A percentile compares a stretch with the other conserved stretches of the same genome.
phyloP scores from a whole-genome alignment of 2,113 vertebrate genomes.

The Microtus oregoni region DNA sequence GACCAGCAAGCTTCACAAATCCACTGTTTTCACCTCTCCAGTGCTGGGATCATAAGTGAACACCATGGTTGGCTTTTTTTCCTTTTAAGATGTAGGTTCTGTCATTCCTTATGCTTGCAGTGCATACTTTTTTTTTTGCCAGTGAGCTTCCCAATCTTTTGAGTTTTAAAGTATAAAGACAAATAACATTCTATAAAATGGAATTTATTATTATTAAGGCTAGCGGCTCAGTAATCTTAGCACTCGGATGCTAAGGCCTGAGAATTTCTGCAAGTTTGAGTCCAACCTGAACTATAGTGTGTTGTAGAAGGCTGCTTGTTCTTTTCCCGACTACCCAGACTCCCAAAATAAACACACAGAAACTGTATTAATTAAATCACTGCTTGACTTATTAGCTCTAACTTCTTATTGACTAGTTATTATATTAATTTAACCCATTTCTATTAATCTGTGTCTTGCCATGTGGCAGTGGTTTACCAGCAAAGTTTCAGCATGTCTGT shows the following conservation, averaged over 20 bases:
- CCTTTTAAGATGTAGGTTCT: background rate
- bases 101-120: background rate
- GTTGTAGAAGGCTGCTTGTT: no score
- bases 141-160: no score
- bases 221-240: background rate
- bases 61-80: no score
- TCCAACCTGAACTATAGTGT: background rate
- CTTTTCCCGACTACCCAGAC: no score
- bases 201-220: background rate
- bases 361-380: no score
- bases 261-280: background rate
- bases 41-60: background rate
- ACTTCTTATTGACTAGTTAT: no score
- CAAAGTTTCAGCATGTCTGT: no score
- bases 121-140: background rate
- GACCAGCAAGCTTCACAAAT: background rate
- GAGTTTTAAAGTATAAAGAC: constrained; percentile 44
- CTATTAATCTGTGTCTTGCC: no score
- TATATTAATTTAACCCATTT: no score
- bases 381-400: no score
- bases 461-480: no score
- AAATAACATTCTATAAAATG: constrained; percentile 41
- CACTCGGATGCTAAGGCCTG: background rate
- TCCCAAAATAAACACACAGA: no score
- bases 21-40: background rate